These are phyloP conservation scores for Octodonta nipae DNA, from an alignment of 2,888 invertebrate genomes.

Conservation along the genomic window DNA sequence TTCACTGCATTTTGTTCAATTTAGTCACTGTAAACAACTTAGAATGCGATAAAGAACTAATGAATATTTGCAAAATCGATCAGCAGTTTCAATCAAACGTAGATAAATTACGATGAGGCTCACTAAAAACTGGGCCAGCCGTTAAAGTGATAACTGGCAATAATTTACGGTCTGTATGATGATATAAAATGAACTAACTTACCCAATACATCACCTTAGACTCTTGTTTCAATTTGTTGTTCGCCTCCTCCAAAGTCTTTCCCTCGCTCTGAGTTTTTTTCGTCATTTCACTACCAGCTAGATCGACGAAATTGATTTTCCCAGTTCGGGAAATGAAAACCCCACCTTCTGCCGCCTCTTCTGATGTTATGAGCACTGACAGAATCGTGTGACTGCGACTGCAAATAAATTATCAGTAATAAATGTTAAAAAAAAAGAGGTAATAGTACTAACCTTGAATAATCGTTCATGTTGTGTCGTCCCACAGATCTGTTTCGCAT, in stretches of 20 bases:
- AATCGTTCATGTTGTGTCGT: constrained; percentile 83
- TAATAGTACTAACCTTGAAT: constrained; percentile 52
- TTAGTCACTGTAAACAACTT: too few species aligned
- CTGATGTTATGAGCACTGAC: constrained; percentile 79
- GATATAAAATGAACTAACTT: too few species aligned
- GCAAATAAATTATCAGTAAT: constrained; percentile 33
- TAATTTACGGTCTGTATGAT: too few species aligned
- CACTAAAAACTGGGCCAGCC: too few species aligned
- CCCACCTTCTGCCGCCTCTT: constrained; percentile 65
- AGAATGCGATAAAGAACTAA: too few species aligned
- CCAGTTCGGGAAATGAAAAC: constrained; percentile 83
- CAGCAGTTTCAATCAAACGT: too few species aligned
- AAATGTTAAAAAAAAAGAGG: not conserved
- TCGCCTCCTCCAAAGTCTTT: constrained; percentile 82
- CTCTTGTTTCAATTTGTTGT: constrained; percentile 94
- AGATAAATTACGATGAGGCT: too few species aligned
- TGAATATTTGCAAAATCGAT: too few species aligned
- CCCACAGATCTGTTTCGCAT: constrained; percentile 83
- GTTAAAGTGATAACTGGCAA: too few species aligned
- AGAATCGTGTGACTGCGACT: constrained; percentile 78
- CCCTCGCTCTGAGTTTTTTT: constrained; percentile 80
- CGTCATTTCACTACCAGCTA: constrained; percentile 94
- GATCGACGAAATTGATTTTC: constrained; percentile 88
- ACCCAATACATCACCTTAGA: constrained; percentile 86
- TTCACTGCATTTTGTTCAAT: too few species aligned